phyloP scores from a whole-genome alignment of 2,888 invertebrate species.

The Nomada flava region DNA sequence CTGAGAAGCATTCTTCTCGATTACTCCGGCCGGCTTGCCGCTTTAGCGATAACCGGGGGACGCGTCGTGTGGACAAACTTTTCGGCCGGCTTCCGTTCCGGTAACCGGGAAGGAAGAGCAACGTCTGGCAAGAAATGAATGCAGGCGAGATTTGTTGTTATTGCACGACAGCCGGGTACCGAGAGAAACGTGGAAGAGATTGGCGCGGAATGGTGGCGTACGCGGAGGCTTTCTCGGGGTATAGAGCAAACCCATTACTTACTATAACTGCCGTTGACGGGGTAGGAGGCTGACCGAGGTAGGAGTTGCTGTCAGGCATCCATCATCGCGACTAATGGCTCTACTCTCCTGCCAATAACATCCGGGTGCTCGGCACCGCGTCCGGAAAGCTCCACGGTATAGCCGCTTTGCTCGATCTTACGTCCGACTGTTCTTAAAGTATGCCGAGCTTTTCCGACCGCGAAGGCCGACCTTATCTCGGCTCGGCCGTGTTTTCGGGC shows the following conservation, averaged over 20 bases:
- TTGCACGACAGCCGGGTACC: constrained; percentile 71
- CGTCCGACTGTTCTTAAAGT: constrained; percentile 55
- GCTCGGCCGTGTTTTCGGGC: too few relatives aligned
- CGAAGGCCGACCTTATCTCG: background rate
- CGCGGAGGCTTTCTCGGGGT: constrained; percentile 81
- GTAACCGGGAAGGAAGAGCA: constrained; percentile 77
- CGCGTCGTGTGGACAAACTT: constrained; percentile 80
- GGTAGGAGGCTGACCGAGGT: constrained; percentile 77
- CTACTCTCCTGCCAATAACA: constrained; percentile 84
- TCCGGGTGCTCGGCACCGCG: constrained; percentile 78
- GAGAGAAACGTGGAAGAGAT: constrained; percentile 59
- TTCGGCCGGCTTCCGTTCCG: constrained; percentile 76
- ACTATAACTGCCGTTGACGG: constrained; percentile 82
- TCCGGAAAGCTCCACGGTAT: constrained; percentile 71
- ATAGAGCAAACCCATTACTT: constrained; percentile 83
- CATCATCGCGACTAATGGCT: constrained; percentile 84
- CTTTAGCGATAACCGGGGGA: constrained; percentile 75
- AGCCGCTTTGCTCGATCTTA: constrained; percentile 67
- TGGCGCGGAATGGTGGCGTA: constrained; percentile 54
- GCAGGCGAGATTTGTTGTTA: constrained; percentile 84
- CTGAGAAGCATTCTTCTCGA: background rate
- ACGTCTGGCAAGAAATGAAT: constrained; percentile 83
- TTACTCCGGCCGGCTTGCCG: constrained; percentile 29
- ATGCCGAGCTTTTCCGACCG: background rate
- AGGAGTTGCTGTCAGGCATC: constrained; percentile 83